These are phyloP conservation scores for Cremastobaeus sp. DNA, from an alignment of 2,888 invertebrate genomes.

Conservation along the genomic window DNA sequence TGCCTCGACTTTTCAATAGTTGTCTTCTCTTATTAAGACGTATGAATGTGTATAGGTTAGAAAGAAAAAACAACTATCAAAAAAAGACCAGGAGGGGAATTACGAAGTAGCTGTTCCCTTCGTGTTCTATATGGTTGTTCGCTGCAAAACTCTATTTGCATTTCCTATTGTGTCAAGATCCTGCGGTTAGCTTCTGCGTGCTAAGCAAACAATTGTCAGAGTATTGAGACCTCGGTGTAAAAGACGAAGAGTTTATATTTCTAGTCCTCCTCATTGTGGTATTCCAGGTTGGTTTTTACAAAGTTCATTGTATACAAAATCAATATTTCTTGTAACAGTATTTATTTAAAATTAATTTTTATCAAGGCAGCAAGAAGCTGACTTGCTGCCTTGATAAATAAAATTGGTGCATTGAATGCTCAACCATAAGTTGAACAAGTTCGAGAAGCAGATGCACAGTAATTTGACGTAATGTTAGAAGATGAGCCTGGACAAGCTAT, in stretches of 20 bases:
- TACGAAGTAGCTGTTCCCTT: too few species aligned
- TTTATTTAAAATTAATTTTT: too few species aligned
- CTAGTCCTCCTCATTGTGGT: constrained; percentile 85
- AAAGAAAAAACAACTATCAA: too few species aligned
- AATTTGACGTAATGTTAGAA: constrained; percentile 81
- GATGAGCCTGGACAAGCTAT: constrained; percentile 77
- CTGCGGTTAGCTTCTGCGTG: constrained; percentile 92
- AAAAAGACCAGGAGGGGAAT: too few species aligned
- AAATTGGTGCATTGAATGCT: constrained; percentile 65
- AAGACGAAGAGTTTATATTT: constrained; percentile 86
- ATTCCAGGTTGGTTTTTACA: constrained; percentile 79
- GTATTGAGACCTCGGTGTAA: constrained; percentile 88
- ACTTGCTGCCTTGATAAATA: too few species aligned
- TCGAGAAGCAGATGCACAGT: constrained; percentile 80
- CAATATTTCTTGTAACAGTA: too few species aligned
- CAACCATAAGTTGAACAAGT: constrained; percentile 76
- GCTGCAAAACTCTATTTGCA: constrained; percentile 89
- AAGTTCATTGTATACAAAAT: too few species aligned
- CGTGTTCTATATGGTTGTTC: too few species aligned
- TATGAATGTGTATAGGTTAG: too few species aligned
- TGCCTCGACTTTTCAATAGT: too few species aligned
- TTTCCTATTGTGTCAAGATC: constrained; percentile 89
- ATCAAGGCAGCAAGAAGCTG: constrained; percentile 68
- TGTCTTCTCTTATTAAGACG: too few species aligned
- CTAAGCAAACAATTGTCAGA: constrained; percentile 92